Evolutionary conservation across 2,797 vertebrate genomes (phyloP).

Genomic region (Brotula barbata): DNA sequence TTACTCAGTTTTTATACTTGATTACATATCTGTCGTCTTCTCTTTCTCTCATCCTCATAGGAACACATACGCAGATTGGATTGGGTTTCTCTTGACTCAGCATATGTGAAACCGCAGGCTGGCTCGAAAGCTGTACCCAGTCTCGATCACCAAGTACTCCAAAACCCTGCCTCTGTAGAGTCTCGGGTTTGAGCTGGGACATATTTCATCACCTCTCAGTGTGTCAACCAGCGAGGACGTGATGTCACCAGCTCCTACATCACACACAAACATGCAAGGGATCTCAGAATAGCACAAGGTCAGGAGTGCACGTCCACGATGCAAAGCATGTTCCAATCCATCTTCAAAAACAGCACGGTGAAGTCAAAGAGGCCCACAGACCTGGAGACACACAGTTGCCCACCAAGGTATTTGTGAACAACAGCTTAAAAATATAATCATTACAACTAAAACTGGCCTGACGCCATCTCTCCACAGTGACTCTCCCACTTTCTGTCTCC

Average conservation of each 20-base stretch:
- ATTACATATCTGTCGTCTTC: slow-evolving; percentile 19
- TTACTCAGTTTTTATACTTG: slow-evolving; percentile 24
- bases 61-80: slow-evolving; percentile 15
- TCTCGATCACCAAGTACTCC: slow-evolving; percentile 18
- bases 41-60: slow-evolving; percentile 7
- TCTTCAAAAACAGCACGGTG: slow-evolving; percentile 41
- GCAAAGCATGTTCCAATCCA: slow-evolving; percentile 61
- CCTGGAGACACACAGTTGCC: slow-evolving; percentile 47
- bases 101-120: slow-evolving; percentile 47
- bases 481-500: slow-evolving; percentile 32
- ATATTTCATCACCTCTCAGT: slow-evolving; percentile 51
- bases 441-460: slow-evolving; percentile 5
- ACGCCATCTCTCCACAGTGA: slow-evolving; percentile 1
- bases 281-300: slow-evolving; percentile 67
- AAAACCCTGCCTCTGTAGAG: slow-evolving; percentile 29
- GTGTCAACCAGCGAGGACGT: slow-evolving; percentile 39
- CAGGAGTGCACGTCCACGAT: slow-evolving; percentile 60
- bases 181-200: slow-evolving; percentile 37
- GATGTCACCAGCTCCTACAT: slow-evolving; percentile 63
- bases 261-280: slow-evolving; percentile 47
- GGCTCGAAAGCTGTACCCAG: slow-evolving; percentile 18
- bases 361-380: slow-evolving; percentile 49
- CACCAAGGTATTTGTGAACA: slow-evolving; percentile 33
- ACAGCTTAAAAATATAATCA: slow-evolving; percentile 15
- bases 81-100: slow-evolving; percentile 68